Percentiles rank a stretch among this genome's conserved stretches.
Evolutionary conservation across 1,140 invertebrate genomes (phyloP).

Genomic region (Cydia pomonella): DNA sequence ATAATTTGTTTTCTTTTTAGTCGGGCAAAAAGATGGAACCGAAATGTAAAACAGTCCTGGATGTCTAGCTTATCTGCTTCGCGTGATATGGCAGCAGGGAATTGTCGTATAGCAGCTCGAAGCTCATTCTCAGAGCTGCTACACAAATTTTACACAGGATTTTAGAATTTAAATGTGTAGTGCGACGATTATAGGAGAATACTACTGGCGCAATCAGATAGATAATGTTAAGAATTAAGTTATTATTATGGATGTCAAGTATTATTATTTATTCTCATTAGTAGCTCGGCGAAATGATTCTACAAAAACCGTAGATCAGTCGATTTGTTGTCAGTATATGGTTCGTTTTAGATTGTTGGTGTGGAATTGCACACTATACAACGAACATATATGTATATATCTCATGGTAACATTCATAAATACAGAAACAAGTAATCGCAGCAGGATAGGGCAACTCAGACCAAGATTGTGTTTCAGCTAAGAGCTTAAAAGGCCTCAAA

Average conservation of each 20-base stretch:
- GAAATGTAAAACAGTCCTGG: not conserved
- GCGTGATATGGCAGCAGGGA: not conserved
- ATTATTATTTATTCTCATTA: slow-evolving; percentile 18
- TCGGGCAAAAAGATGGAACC: not conserved
- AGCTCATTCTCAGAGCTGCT: too few relatives aligned
- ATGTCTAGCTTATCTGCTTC: not conserved
- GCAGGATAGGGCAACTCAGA: not conserved
- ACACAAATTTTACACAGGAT: not conserved
- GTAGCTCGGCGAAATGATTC: not conserved
- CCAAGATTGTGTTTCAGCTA: not conserved
- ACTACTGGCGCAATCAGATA: slow-evolving; percentile 23
- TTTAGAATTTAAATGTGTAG: not conserved
- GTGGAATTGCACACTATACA: not conserved
- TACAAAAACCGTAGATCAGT: not conserved
- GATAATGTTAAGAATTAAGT: slow-evolving; percentile 18
- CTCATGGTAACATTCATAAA: not conserved
- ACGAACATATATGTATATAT: not conserved
- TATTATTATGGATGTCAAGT: slow-evolving; percentile 19
- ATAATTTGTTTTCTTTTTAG: not conserved
- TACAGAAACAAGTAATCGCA: not conserved
- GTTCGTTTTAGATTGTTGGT: not conserved
- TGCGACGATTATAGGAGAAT: not conserved
- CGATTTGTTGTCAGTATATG: not conserved
- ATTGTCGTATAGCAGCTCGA: not conserved
- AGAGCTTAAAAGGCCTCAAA: not conserved